Conservation (phyloP, 2,113 vertebrate species). For the Alouatta palliata region DNA sequence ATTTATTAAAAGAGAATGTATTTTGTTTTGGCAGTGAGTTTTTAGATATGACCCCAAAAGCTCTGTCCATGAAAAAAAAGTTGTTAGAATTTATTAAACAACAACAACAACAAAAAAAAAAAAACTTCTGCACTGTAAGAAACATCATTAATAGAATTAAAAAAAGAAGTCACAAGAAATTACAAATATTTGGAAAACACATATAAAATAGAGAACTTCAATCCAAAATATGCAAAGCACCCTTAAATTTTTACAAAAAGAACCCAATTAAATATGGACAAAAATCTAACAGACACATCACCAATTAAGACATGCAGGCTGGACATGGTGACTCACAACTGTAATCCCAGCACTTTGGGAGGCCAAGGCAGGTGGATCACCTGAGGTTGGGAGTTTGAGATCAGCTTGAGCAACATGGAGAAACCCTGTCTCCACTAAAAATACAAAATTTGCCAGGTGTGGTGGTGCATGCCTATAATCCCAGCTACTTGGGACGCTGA, state of each 20-base stretch:
- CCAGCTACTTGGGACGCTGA: too few relatives aligned
- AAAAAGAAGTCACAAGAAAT: not conserved
- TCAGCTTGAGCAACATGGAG: too few relatives aligned
- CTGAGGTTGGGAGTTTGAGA: too few relatives aligned
- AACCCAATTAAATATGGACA: not conserved
- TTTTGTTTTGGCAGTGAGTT: not conserved
- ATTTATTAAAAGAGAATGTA: not conserved
- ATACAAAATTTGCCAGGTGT: too few relatives aligned
- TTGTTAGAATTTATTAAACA: not conserved
- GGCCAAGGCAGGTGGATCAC: too few relatives aligned
- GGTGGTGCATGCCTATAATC: too few relatives aligned
- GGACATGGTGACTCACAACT: too few relatives aligned
- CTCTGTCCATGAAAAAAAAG: not conserved
- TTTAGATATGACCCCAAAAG: not conserved
- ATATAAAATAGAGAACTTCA: not conserved
- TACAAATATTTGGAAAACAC: not conserved
- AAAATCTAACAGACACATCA: not conserved
- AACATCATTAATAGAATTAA: not conserved
- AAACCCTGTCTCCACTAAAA: too few relatives aligned
- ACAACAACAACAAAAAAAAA: not conserved
- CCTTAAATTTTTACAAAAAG: not conserved
- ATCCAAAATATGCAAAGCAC: not conserved
- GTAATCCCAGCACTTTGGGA: not conserved
- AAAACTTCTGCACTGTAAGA: not conserved
- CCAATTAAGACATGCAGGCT: not conserved